phyloP scores from a whole-genome alignment of 37 sponge, comb jelly and placozoan species.

The Beroe forskalii region DNA sequence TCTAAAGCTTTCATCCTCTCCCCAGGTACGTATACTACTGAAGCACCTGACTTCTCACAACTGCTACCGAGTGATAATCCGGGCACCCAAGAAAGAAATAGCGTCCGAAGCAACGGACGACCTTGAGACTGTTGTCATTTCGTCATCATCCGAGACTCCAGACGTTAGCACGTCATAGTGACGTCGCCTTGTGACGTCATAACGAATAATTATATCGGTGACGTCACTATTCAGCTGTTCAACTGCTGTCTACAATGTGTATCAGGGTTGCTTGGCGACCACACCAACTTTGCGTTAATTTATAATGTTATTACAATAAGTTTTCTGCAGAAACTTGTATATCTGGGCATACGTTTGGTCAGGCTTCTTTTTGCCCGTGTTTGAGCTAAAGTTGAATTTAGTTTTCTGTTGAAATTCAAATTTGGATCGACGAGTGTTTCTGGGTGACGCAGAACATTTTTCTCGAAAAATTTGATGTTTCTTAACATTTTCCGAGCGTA shows the following conservation, averaged over 20 bases:
- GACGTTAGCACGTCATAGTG: neutral
- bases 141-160: neutral
- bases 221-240: constrained; percentile 15
- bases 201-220: neutral
- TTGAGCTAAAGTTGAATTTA: too few species aligned
- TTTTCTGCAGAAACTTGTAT: neutral
- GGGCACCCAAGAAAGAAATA: neutral
- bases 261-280: neutral
- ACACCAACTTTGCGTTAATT: constrained; percentile 49
- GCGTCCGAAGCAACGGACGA: constrained; percentile 51
- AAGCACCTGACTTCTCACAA: constrained; percentile 4
- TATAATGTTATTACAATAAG: constrained; percentile 53
- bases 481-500: too few species aligned
- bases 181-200: constrained; percentile 34
- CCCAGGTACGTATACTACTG: constrained; percentile 34
- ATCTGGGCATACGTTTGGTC: neutral
- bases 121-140: constrained; percentile 34
- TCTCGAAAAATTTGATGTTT: too few species aligned
- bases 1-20: too few species aligned
- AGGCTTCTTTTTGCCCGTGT: neutral
- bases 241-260: neutral
- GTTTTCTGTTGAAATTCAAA: too few species aligned
- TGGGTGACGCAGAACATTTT: too few species aligned
- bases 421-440: too few species aligned
- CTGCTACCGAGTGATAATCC: constrained; percentile 36